A percentile compares a stretch with the other conserved stretches of the same genome.
Evolutionary conservation across 1,140 invertebrate species (phyloP).

Genomic region (Panonychus citri): DNA sequence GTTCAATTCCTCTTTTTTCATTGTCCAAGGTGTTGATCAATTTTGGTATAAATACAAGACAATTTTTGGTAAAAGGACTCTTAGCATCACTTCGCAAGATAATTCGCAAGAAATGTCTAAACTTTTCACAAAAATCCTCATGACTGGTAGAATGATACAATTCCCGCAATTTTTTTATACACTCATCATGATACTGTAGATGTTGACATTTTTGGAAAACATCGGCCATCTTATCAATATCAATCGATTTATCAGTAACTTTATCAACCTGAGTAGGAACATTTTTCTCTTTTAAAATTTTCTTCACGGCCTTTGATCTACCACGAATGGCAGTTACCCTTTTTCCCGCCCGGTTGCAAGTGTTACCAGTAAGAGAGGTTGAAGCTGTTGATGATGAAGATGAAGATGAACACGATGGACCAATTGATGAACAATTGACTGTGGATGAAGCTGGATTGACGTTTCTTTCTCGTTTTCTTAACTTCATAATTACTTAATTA

Average conservation of each 20-base stretch:
- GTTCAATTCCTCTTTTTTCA: not conserved
- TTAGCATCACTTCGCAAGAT: not conserved
- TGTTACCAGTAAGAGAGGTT: too few species aligned
- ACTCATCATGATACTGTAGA: not conserved
- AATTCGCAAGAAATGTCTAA: not conserved
- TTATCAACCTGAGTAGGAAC: not conserved
- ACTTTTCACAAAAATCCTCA: not conserved
- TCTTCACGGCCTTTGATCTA: not conserved
- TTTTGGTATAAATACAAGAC: not conserved
- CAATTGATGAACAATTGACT: too few species aligned
- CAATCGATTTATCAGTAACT: not conserved
- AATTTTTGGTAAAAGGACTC: not conserved
- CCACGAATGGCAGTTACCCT: not conserved
- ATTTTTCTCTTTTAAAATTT: not conserved
- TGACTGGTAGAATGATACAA: not conserved
- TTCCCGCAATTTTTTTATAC: not conserved
- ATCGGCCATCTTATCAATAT: not conserved
- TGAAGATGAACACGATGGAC: too few species aligned
- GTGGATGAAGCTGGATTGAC: too few species aligned
- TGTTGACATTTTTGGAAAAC: not conserved
- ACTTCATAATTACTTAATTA: too few species aligned
- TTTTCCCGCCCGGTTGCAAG: too few species aligned
- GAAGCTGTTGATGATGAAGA: too few species aligned
- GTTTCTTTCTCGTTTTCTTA: too few species aligned
- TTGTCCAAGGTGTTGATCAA: not conserved